Percentiles rank a stretch among this genome's conserved stretches.
phyloP scores from a whole-genome alignment of 2,113 vertebrate genomes.

The Nesospiza acunhae region DNA sequence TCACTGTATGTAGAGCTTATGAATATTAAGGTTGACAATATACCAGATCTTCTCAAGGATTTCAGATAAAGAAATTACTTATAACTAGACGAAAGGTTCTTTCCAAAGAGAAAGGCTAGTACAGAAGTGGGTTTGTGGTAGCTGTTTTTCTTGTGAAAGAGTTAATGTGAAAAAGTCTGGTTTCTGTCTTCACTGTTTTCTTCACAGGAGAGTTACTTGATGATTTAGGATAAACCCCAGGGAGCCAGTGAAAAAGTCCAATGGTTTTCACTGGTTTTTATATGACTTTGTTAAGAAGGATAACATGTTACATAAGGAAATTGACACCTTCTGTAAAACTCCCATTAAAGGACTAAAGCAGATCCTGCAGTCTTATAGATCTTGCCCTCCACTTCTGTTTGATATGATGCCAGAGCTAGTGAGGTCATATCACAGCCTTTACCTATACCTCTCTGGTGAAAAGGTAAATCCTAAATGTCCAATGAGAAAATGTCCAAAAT shows the following conservation, averaged over 20 bases:
- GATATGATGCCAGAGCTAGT: background rate
- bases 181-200: conserved; percentile 5
- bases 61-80: background rate
- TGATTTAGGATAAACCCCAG: background rate
- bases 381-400: background rate
- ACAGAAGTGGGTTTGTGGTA: background rate
- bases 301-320: background rate
- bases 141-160: background rate
- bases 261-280: background rate
- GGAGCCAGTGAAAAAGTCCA: background rate
- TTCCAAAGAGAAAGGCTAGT: background rate
- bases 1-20: background rate
- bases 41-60: background rate
- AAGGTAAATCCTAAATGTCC: background rate
- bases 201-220: background rate
- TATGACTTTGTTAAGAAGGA: background rate
- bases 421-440: background rate
- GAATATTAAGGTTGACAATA: background rate
- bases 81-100: background rate
- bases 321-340: background rate
- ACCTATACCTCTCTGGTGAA: background rate
- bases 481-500: background rate
- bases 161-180: background rate
- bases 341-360: background rate
- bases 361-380: background rate